Conservation (phyloP, 1,140 invertebrate species). For the Akabosia matsudoensis region DNA sequence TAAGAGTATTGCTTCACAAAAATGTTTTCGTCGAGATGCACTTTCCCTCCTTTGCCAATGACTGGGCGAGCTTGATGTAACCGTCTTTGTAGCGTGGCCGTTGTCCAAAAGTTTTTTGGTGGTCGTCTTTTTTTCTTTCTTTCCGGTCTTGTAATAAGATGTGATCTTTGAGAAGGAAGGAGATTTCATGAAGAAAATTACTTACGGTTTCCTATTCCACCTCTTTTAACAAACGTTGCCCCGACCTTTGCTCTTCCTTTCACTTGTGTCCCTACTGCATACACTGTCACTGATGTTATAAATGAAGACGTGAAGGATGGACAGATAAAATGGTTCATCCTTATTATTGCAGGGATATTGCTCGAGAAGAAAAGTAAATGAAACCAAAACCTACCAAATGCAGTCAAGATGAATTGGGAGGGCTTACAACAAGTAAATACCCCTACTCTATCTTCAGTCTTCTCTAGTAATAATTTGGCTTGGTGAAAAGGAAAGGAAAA, state of each 20-base stretch:
- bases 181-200: slow-evolving; percentile 11
- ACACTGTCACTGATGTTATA: background rate
- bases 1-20: too few relatives aligned
- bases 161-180: slow-evolving; percentile 8
- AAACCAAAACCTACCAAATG: background rate
- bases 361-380: background rate
- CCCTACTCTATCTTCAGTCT: background rate
- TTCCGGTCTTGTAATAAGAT: background rate
- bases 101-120: background rate
- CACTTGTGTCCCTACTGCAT: background rate
- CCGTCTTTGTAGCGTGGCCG: background rate
- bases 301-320: background rate
- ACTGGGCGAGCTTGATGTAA: background rate
- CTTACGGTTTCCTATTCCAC: slow-evolving; percentile 14
- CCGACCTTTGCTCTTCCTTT: slow-evolving; percentile 1
- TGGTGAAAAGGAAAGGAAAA: background rate
- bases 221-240: slow-evolving; percentile 4
- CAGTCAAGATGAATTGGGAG: background rate
- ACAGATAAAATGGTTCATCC: background rate
- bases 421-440: background rate
- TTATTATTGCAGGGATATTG: background rate
- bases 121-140: background rate
- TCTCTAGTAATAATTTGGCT: background rate
- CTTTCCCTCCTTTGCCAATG: too few relatives aligned
- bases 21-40: background rate